These are phyloP conservation scores for Hoplostethus atlanticus DNA, from an alignment of 2,797 vertebrate genomes.

Conservation along the genomic window DNA sequence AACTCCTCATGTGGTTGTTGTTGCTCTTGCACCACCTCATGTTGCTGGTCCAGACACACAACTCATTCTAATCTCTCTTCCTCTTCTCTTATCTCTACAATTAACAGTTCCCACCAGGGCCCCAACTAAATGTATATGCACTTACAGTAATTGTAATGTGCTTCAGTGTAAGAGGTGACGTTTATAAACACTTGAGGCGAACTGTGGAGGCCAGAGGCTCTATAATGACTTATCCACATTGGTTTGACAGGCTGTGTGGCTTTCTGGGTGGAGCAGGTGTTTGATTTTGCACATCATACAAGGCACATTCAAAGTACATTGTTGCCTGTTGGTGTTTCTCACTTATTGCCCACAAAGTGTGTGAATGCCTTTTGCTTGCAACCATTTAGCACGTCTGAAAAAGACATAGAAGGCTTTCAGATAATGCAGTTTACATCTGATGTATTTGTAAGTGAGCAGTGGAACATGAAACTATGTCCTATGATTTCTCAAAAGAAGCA, in stretches of 20 bases:
- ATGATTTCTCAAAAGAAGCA: too few relatives aligned
- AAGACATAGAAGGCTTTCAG: not conserved
- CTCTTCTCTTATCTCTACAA: too few relatives aligned
- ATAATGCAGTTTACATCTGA: not conserved
- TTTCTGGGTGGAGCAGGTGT: constrained; percentile 69
- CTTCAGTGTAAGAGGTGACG: too few relatives aligned
- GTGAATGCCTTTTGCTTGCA: constrained; percentile 25
- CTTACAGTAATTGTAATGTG: not conserved
- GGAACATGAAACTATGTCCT: too few relatives aligned
- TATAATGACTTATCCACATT: constrained; percentile 3
- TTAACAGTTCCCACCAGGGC: not conserved
- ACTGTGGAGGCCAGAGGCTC: not conserved
- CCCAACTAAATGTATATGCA: not conserved
- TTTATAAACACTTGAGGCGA: not conserved
- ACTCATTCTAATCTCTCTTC: too few relatives aligned
- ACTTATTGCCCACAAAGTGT: constrained; percentile 5
- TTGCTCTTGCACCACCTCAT: not conserved
- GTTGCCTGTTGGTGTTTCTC: not conserved
- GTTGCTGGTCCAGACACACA: not conserved
- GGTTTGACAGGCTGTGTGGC: not conserved
- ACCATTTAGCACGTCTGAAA: not conserved
- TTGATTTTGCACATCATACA: constrained; percentile 16
- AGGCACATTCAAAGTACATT: constrained; percentile 26
- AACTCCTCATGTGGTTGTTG: not conserved
- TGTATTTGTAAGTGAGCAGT: too few relatives aligned